Base-by-base conservation (phyloP, 1,140 invertebrate species). In the Heterodera carotae region DNA sequence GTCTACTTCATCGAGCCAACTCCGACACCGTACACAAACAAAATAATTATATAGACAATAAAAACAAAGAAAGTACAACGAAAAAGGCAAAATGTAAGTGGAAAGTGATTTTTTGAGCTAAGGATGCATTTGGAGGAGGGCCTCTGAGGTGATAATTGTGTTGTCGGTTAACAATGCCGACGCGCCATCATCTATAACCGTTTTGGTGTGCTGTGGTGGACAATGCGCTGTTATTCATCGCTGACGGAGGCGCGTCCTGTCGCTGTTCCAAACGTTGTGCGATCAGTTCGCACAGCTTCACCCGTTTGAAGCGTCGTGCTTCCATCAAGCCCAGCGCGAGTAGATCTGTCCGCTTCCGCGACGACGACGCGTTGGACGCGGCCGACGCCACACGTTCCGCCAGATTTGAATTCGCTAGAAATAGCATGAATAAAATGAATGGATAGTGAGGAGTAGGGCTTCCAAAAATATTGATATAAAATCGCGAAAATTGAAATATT, bases 261-360 rank as follows among this genome's bases (percentile, higher is more conserved):
- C n/a, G 59, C 25, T n/a, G 59, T 62, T 74, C 10, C 39, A 74
- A 34, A 29, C 34, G 39, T 12, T 74, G 27, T 31, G 36, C 64
- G 36, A 74, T 74, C 39, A 74, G 25, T 33, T 74, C 72, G 15
- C 59, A 56, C 64, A 74, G 59, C 33, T 7, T 66, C 27, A 27
- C 36, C 27, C 56, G 59, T 34, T 74, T 74, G 64, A 74, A 74
- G 31, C 59, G 59, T 74, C 59, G 27, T 29, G 72, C 72, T 36
- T 74, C 72, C 27, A 7, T 18, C 15, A 62, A 18, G 18, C 72
- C 72, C 27, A 74, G 59, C 27, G 66, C 72, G 39, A 74, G 25
- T 12, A 74, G 59, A 10, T 74, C 56, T 0, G 43, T 64, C 12
- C 56, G 64, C 31, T 74, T 64, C 12, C 27, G 48, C 22, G 48